A percentile compares a stretch with the other conserved stretches of the same genome.
phyloP scores from a whole-genome alignment of 2,888 invertebrate genomes.

The Oasisia sp. region DNA sequence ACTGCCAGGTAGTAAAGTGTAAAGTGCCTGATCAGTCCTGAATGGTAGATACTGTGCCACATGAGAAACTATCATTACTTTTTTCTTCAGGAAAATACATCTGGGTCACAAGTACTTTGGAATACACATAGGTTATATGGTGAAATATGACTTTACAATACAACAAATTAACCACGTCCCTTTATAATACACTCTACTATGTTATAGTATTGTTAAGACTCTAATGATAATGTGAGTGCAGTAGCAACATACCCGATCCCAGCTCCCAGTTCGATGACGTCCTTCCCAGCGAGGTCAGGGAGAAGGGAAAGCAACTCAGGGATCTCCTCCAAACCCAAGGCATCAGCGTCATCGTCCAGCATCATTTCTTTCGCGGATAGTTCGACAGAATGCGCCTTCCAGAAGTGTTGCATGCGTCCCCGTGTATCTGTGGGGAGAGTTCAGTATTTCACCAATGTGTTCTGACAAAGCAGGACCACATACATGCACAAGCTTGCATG shows the following conservation, averaged over 20 bases:
- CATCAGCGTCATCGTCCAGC: slow-evolving; percentile 66
- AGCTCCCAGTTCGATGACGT: slow-evolving; percentile 69
- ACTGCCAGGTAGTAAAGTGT: too few species aligned
- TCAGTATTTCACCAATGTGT: not conserved
- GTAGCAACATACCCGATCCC: slow-evolving; percentile 68
- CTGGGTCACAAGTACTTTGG: too few species aligned
- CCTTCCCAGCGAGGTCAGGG: slow-evolving; percentile 65
- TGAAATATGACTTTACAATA: too few species aligned
- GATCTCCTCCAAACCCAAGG: slow-evolving; percentile 63
- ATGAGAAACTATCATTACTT: too few species aligned
- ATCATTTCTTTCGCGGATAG: slow-evolving; percentile 67
- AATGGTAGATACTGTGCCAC: too few species aligned
- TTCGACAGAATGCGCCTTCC: slow-evolving; percentile 58
- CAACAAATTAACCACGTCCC: too few species aligned
- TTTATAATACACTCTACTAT: not conserved
- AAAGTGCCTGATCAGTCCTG: too few species aligned
- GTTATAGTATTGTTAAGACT: not conserved
- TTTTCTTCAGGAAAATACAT: too few species aligned
- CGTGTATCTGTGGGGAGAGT: slow-evolving; percentile 33
- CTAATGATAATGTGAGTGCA: not conserved
- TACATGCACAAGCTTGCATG: too few species aligned
- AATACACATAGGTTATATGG: too few species aligned
- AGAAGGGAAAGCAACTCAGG: slow-evolving; percentile 68
- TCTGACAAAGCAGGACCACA: too few species aligned
- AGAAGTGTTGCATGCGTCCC: slow-evolving; percentile 54